A percentile compares a stretch with the other conserved stretches of the same genome.
Evolutionary conservation across 2,797 vertebrate species (phyloP).

Genomic region (Sebastes diploproa): DNA sequence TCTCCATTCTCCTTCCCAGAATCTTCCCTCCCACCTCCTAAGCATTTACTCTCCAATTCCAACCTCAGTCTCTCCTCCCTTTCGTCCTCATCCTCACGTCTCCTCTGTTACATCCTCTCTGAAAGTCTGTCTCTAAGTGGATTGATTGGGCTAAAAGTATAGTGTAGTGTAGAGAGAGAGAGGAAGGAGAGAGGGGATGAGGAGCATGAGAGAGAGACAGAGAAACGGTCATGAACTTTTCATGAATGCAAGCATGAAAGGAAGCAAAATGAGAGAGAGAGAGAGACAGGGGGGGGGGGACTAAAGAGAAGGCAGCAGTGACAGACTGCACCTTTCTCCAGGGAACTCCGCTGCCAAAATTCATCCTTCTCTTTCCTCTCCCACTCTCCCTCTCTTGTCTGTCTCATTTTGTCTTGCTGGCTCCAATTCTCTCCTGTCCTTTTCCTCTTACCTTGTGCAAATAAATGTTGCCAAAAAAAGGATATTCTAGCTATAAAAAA

Average conservation of each 20-base stretch:
- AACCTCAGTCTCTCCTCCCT: constrained; percentile 12
- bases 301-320: constrained; percentile 28
- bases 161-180: constrained; percentile 24
- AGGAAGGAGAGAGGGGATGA: neutral
- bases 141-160: constrained; percentile 69
- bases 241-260: constrained; percentile 53
- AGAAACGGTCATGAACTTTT: constrained; percentile 62
- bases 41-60: constrained; percentile 38
- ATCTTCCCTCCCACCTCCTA: constrained; percentile 34
- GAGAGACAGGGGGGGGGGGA: neutral
- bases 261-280: constrained; percentile 1
- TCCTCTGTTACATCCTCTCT: constrained; percentile 60
- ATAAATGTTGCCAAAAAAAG: constrained; percentile 21
- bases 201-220: constrained; percentile 25
- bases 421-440: neutral
- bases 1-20: constrained; percentile 23
- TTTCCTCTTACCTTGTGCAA: constrained; percentile 10
- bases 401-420: constrained; percentile 8
- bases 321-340: constrained; percentile 53
- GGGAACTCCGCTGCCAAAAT: constrained; percentile 46
- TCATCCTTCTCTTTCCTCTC: constrained; percentile 6
- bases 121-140: constrained; percentile 67
- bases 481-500: constrained; percentile 10
- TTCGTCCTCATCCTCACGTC: constrained; percentile 19
- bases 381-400: neutral